Evolutionary conservation across 2,888 invertebrate species (phyloP), one percentile per base, ranked within the genome.

Genomic region (Lycaena phlaeas): DNA sequence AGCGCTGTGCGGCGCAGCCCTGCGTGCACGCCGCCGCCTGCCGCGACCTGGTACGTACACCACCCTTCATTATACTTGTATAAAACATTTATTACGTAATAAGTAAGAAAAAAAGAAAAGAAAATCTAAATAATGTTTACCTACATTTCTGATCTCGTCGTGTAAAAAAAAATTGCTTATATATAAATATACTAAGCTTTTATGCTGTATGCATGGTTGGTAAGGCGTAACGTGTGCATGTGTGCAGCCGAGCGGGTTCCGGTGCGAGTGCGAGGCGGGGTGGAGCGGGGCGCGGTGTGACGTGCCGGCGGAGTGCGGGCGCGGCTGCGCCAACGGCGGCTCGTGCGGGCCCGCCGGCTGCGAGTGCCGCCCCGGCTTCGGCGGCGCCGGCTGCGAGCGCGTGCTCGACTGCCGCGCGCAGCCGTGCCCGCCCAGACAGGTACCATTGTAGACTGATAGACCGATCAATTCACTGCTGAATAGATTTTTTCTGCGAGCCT

Each of bases 211-310:
- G n/a, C n/a, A n/a, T n/a, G n/a, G n/a, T 30, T 15, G n/a, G 9
- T 14, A 12, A 12, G 31, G 9, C 22, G 5, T 22, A 22, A 22
- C 6, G 22, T 12, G 9, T n/a, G 1, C 57, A 9, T 12, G 4
- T 11, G 9, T n/a, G 1, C 57, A 78, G 79, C 48, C 64, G 39
- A 56, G 49, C 25, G 77, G 79, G 0, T 90, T 87, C 78, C 87
- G 85, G 58, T 94, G 93, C 84, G 87, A 87, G 55, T 93, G 93
- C 64, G 86, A 87, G 64, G 63, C 85, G 45, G 92, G 92, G 46
- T 93, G 90, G 89, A 71, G 86, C 43, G 91, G 91, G 36, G 60
- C 70, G 28, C 84, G 87, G 53, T 88, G 88, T 64, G 84, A 87
- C 52, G 59, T 77, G 48, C 73, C 84, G 50, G 64, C 84, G 81